Conservation (phyloP, 2,888 invertebrate species). For the Epirrhoe tristata region DNA sequence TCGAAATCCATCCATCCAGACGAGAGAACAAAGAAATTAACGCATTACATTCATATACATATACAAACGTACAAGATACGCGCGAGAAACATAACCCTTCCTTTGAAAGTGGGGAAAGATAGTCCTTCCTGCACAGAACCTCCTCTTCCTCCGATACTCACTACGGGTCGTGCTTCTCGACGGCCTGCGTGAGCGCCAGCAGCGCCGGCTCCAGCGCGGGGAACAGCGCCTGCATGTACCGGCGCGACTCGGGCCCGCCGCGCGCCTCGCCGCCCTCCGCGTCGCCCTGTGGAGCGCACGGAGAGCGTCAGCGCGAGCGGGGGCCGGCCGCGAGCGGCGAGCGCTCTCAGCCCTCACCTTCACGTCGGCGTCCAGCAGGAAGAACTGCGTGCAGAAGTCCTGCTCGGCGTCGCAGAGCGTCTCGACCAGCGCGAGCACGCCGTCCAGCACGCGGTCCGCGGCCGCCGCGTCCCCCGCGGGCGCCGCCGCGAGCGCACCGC, state of each 20-base stretch:
- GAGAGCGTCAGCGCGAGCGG: background rate
- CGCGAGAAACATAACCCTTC: too few relatives aligned
- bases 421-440: slow-evolving; percentile 93
- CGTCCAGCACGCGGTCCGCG: slow-evolving; percentile 62
- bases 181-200: slow-evolving; percentile 92
- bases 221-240: slow-evolving; percentile 96
- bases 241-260: slow-evolving; percentile 87
- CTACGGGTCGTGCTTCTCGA: slow-evolving; percentile 96
- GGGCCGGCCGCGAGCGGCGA: slow-evolving; percentile 51
- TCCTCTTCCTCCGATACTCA: slow-evolving; percentile 85
- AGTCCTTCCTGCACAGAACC: too few relatives aligned
- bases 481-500: slow-evolving; percentile 87
- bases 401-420: slow-evolving; percentile 97
- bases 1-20: too few relatives aligned
- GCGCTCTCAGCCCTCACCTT: slow-evolving; percentile 6
- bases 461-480: slow-evolving; percentile 46
- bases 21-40: too few relatives aligned
- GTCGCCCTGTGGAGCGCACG: slow-evolving; percentile 18
- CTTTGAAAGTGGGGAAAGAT: too few relatives aligned
- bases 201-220: slow-evolving; percentile 94
- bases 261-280: slow-evolving; percentile 49
- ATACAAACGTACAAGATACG: too few relatives aligned
- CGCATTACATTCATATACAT: too few relatives aligned
- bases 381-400: slow-evolving; percentile 96
- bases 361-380: slow-evolving; percentile 89